Evolutionary conservation across 1,140 invertebrate species (phyloP).

Genomic region (Rhagoletis pomonella): DNA sequence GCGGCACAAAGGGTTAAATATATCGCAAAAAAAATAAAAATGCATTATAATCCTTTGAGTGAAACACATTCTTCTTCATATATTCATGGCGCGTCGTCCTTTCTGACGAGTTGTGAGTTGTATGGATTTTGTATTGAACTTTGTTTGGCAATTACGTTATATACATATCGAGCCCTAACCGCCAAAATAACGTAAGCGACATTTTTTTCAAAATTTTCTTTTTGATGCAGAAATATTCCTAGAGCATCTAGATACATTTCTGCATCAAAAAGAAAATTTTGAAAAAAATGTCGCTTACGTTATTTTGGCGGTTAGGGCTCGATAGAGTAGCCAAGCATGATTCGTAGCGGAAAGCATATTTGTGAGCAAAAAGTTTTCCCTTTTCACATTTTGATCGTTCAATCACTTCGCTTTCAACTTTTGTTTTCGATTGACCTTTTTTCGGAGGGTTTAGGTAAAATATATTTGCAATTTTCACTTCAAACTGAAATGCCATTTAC

Average conservation of each 20-base stretch:
- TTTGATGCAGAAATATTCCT: too few species aligned
- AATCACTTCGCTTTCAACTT: constrained; percentile 39
- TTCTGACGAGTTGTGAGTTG: constrained; percentile 10
- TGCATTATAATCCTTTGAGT: constrained; percentile 27
- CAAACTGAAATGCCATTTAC: neutral
- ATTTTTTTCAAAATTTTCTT: too few species aligned
- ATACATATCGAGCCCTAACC: too few species aligned
- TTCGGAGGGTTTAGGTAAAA: neutral
- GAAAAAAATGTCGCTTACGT: too few species aligned
- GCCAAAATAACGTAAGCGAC: too few species aligned
- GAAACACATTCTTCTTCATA: neutral
- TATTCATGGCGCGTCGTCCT: neutral
- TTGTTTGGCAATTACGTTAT: neutral
- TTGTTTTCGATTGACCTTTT: constrained; percentile 30
- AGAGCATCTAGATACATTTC: too few species aligned
- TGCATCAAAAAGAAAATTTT: too few species aligned
- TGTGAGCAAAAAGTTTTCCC: neutral
- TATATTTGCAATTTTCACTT: constrained; percentile 33
- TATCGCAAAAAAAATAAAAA: constrained; percentile 32
- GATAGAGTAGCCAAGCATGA: neutral
- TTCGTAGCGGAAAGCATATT: neutral
- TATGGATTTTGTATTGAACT: constrained; percentile 5
- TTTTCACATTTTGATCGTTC: neutral
- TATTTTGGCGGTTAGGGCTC: too few species aligned
- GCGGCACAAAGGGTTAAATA: constrained; percentile 5